Evolutionary conservation across 2,113 vertebrate species (phyloP).

Genomic region (Calypte anna): DNA sequence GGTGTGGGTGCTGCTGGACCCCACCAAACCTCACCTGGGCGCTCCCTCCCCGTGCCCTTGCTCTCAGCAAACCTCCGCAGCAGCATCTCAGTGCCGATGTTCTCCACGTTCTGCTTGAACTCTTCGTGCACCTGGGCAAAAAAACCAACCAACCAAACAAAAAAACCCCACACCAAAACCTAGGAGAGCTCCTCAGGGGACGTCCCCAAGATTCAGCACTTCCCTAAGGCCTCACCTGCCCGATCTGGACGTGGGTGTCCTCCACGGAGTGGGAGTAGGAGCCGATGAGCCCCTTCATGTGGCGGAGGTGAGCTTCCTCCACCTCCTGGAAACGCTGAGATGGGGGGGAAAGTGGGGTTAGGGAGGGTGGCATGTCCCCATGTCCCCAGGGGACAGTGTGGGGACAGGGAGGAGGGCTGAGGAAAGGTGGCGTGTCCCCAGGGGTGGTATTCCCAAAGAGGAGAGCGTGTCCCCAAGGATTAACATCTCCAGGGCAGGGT

Average conservation of each 20-base stretch:
- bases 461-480: no score
- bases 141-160: no score
- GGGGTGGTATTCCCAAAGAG: no score
- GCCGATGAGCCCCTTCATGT: constrained; percentile 92
- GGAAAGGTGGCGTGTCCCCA: not conserved
- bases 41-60: constrained; percentile 90
- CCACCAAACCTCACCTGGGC: constrained; percentile 81
- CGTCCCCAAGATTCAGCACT: no score
- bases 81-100: constrained; percentile 88
- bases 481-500: no score
- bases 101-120: constrained; percentile 96
- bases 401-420: not conserved
- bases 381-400: not conserved
- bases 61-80: constrained; percentile 88
- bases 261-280: constrained; percentile 92
- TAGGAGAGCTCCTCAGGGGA: no score
- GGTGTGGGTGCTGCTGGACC: no score
- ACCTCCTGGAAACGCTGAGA: constrained; percentile 91
- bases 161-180: no score
- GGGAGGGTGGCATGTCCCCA: not conserved
- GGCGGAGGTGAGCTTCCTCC: constrained; percentile 87
- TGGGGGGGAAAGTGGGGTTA: rapidly evolving
- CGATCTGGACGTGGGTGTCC: constrained; percentile 95
- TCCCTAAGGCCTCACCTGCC: constrained; percentile 81
- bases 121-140: constrained; percentile 89